A percentile compares a stretch with the other conserved stretches of the same genome.
Evolutionary conservation across 1,140 invertebrate species (phyloP).

Genomic region (Stenopsyche tienmushanensis): DNA sequence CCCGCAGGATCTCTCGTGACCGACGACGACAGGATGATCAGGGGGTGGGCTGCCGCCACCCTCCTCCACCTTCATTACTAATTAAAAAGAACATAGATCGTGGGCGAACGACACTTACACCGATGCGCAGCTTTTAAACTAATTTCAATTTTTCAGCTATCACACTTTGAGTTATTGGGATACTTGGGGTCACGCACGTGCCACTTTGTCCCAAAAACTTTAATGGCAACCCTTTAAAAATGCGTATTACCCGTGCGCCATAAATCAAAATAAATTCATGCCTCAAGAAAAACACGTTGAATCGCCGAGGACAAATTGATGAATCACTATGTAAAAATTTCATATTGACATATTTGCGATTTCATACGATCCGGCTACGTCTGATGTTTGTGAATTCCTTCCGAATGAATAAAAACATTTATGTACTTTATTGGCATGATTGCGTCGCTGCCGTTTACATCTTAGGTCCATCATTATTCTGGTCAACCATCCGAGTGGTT

Average conservation of each 20-base stretch:
- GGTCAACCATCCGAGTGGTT: not conserved
- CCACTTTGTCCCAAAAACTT: not conserved
- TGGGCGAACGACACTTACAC: conserved; percentile 31
- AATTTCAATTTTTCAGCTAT: conserved; percentile 41
- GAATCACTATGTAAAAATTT: not conserved
- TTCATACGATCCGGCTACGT: no score
- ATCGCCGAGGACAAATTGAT: not conserved
- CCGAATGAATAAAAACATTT: no score
- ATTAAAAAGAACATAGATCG: conserved; percentile 39
- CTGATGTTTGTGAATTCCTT: no score
- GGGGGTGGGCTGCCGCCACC: not conserved
- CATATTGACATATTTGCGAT: no score
- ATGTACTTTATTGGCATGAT: no score
- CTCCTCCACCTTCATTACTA: conserved; percentile 35
- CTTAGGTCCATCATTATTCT: not conserved
- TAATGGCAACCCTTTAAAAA: not conserved
- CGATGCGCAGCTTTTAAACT: conserved; percentile 38
- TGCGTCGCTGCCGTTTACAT: no score
- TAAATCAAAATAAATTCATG: not conserved
- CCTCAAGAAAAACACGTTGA: no score
- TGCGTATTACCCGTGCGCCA: not conserved
- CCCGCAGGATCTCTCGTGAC: conserved; percentile 38
- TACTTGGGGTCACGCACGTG: not conserved
- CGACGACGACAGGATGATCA: conserved; percentile 9
- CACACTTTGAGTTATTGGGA: conserved; percentile 6